Conservation (phyloP, 1,140 invertebrate genomes). For the Drosophila santomea region DNA sequence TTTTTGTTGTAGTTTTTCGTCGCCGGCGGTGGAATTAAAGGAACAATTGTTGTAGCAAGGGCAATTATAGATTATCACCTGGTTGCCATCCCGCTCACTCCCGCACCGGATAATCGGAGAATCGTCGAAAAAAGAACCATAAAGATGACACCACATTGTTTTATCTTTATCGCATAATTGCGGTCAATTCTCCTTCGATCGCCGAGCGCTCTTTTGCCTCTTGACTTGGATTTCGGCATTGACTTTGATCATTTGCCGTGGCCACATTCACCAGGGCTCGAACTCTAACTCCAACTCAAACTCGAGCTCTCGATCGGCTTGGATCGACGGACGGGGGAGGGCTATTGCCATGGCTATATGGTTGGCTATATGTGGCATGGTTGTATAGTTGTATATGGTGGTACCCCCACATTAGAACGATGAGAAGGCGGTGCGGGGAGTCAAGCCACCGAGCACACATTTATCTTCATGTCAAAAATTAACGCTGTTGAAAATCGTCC, state of each 20-base stretch:
- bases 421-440: conserved; percentile 13
- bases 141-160: conserved; percentile 82
- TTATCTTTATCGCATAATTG: conserved; percentile 83
- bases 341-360: not conserved
- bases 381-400: not conserved
- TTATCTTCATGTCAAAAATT: conserved; percentile 75
- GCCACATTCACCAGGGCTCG: conserved; percentile 44
- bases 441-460: conserved; percentile 40
- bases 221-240: conserved; percentile 31
- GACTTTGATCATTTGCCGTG: conserved; percentile 75
- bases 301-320: conserved; percentile 13
- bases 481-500: conserved; percentile 59
- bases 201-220: conserved; percentile 17
- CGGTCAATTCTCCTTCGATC: conserved; percentile 64
- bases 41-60: conserved; percentile 72
- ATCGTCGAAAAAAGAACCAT: conserved; percentile 59
- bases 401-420: conserved; percentile 47
- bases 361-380: not conserved
- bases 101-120: not conserved
- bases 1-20: conserved; percentile 16
- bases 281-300: not conserved
- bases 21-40: conserved; percentile 66
- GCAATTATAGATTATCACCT: conserved; percentile 80
- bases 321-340: conserved; percentile 3
- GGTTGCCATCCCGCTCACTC: conserved; percentile 3